A percentile compares a stretch with the other conserved stretches of the same genome.
Conservation (phyloP, 2,888 invertebrate species). For the Entomobrya proxima region DNA sequence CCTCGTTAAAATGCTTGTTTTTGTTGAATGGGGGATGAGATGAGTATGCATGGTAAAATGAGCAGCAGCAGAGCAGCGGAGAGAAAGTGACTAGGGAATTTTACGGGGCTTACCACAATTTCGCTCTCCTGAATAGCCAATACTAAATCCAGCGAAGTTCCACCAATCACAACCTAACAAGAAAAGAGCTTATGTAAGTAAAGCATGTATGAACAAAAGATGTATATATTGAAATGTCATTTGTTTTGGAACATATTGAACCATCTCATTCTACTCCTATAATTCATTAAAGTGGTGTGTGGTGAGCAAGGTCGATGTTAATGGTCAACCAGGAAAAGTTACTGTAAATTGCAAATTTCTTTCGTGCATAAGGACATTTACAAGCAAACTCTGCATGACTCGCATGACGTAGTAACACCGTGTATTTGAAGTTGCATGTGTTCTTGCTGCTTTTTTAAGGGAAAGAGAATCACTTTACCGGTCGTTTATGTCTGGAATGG, state of each 20-base stretch:
- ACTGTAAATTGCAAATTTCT: neutral
- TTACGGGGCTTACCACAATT: conserved; percentile 82
- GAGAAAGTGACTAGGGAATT: no score
- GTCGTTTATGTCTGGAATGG: conserved; percentile 26
- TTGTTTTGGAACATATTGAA: neutral
- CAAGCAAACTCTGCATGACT: neutral
- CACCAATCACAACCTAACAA: conserved; percentile 84
- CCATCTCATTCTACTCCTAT: neutral
- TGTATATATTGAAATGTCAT: neutral
- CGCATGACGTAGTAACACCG: neutral
- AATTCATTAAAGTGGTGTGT: no score
- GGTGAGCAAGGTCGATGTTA: neutral
- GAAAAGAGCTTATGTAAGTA: neutral
- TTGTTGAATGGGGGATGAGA: neutral
- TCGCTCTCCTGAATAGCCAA: conserved; percentile 82
- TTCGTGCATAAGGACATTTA: neutral
- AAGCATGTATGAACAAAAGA: neutral
- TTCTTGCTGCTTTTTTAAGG: neutral
- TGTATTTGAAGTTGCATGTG: neutral
- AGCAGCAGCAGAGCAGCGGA: neutral
- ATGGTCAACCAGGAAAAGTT: neutral
- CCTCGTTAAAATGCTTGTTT: neutral
- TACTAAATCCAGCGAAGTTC: conserved; percentile 86
- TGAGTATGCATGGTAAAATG: neutral
- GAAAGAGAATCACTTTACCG: conserved; percentile 42